phyloP scores from a whole-genome alignment of 2,113 vertebrate genomes.

The Neolamprologus devosi region DNA sequence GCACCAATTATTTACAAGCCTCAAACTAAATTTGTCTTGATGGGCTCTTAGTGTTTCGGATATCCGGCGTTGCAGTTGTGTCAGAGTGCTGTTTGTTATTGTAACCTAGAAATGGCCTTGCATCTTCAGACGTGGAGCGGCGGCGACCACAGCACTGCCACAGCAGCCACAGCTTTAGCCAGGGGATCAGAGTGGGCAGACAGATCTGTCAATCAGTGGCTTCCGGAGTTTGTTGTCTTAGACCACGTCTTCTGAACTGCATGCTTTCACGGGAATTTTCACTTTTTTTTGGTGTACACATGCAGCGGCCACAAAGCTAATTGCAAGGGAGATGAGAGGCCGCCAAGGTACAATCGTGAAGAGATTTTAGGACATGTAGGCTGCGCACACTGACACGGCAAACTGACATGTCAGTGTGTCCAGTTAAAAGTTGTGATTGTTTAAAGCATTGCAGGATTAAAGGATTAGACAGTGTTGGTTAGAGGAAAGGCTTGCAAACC shows the following conservation, averaged over 20 bases:
- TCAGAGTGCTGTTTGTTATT: constrained; percentile 48
- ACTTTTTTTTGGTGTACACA: neutral
- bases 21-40: constrained; percentile 50
- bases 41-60: constrained; percentile 50
- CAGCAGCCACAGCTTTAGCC: constrained; percentile 47
- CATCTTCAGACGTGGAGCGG: constrained; percentile 28
- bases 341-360: neutral
- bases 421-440: neutral
- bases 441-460: neutral
- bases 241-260: constrained; percentile 39
- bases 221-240: constrained; percentile 69
- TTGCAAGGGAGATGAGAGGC: constrained; percentile 40
- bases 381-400: neutral
- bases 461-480: neutral
- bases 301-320: constrained; percentile 39
- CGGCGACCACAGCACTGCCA: constrained; percentile 45
- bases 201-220: constrained; percentile 54
- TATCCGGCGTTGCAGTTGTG: constrained; percentile 61
- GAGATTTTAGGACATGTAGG: constrained; percentile 19
- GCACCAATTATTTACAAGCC: constrained; percentile 33
- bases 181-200: constrained; percentile 60
- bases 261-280: constrained; percentile 30
- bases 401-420: neutral
- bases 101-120: constrained; percentile 57
- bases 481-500: neutral